Evolutionary conservation across 2,888 invertebrate species (phyloP).

Genomic region (Aradus depressus): DNA sequence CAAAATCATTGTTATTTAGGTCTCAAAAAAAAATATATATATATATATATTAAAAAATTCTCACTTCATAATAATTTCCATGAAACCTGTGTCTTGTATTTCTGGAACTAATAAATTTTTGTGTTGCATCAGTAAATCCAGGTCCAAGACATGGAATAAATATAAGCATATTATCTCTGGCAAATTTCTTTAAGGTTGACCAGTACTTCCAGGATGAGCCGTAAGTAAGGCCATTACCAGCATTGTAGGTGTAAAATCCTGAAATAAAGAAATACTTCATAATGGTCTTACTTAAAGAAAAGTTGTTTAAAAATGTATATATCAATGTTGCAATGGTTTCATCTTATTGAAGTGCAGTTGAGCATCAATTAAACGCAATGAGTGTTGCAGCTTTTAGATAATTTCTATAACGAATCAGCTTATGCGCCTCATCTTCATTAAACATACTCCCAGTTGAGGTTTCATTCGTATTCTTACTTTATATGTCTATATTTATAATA

Average conservation of each 20-base stretch:
- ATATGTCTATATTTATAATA: too few species aligned
- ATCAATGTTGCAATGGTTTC: background rate
- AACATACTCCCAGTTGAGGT: too few species aligned
- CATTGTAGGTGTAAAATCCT: constrained; percentile 55
- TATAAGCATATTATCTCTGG: constrained; percentile 45
- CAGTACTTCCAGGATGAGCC: constrained; percentile 53
- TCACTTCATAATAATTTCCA: constrained; percentile 49
- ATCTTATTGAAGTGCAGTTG: background rate
- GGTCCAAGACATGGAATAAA: constrained; percentile 60
- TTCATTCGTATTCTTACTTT: too few species aligned
- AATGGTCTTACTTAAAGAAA: too few species aligned
- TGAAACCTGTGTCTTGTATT: constrained; percentile 44
- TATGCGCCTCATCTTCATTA: too few species aligned
- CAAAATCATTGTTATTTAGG: too few species aligned
- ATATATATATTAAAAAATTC: background rate
- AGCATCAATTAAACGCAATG: too few species aligned
- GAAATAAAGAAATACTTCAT: constrained; percentile 32
- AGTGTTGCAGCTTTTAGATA: too few species aligned
- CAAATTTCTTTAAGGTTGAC: constrained; percentile 40
- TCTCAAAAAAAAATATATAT: background rate
- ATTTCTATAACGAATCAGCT: too few species aligned
- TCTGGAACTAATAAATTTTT: too few species aligned
- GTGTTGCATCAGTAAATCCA: constrained; percentile 56
- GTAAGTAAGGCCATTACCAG: constrained; percentile 51
- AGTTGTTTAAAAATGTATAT: background rate